Percentiles rank a stretch among this genome's conserved stretches.
These are phyloP conservation scores for Oreochromis grahami DNA, from an alignment of 2,797 vertebrate species.

Conservation along the genomic window DNA sequence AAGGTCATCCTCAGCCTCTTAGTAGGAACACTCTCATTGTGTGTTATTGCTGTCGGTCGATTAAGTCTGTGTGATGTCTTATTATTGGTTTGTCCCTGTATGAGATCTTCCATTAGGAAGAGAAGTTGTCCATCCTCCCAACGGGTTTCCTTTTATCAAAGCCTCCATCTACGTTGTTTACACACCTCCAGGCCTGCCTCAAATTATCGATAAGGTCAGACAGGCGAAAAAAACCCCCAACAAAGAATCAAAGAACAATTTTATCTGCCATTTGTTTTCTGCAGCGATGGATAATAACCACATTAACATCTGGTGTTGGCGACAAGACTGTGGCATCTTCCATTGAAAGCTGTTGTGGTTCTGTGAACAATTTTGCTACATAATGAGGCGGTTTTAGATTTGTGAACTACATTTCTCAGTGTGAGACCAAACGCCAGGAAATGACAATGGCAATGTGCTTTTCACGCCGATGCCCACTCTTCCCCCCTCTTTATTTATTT, in stretches of 20 bases:
- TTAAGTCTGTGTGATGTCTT: slow-evolving; percentile 50
- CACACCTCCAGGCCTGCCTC: background rate
- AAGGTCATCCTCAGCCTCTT: slow-evolving; percentile 24
- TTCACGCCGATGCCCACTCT: slow-evolving; percentile 4
- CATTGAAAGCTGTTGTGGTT: slow-evolving; percentile 18
- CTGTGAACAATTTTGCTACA: slow-evolving; percentile 10
- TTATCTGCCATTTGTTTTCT: slow-evolving; percentile 10
- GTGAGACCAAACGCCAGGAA: slow-evolving; percentile 15
- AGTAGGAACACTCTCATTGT: slow-evolving; percentile 23
- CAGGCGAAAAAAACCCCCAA: background rate
- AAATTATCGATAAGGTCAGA: slow-evolving; percentile 27
- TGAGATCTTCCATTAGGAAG: slow-evolving; percentile 54
- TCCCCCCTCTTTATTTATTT: slow-evolving; percentile 18
- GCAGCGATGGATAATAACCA: slow-evolving; percentile 13
- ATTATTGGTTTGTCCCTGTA: slow-evolving; percentile 41
- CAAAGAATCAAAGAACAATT: slow-evolving; percentile 1
- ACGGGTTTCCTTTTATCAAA: slow-evolving; percentile 43
- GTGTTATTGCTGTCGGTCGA: slow-evolving; percentile 42
- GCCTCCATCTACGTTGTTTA: slow-evolving; percentile 5
- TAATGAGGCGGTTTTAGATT: slow-evolving; percentile 26
- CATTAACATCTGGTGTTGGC: background rate
- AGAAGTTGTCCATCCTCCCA: slow-evolving; percentile 32
- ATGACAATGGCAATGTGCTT: slow-evolving; percentile 24
- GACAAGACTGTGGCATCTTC: background rate
- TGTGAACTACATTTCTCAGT: background rate